Evolutionary conservation across 2,113 vertebrate species (phyloP), one percentile per base, ranked within the genome.

Genomic region (Carassius carassius): DNA sequence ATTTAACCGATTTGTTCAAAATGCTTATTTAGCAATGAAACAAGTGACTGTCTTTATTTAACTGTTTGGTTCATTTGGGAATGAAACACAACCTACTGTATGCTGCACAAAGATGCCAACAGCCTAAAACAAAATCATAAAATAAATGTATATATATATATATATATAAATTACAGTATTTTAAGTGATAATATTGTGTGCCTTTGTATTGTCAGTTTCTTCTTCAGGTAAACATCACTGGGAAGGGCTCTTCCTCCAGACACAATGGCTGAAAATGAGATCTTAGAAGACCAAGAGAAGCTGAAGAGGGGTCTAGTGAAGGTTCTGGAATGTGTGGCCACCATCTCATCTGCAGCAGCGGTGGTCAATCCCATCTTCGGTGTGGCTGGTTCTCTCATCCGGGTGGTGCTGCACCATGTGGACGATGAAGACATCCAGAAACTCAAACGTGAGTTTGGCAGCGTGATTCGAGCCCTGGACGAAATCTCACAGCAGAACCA

Each of bases 331-430:
- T 95, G 93, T 0, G 91, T 95, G 63, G 91, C 93, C 86, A 90
- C 91, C 83, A 95, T 95, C 91, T 95, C 94, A 11, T 95, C 94
- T 0, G 95, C 94, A 0, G 94, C 94, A 0, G 86, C 95, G 0
- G 94, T 94, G 84, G 92, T 95, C 0, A 94, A 95, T 90, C 95
- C 95, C 77, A 95, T 95, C 19, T 95, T 95, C 0, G 94, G 95
- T 0, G 89, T 95, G 69, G 94, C 94, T 0, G 94, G 95, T 7
- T 94, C 94, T 4, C 89, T 95, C 78, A 93, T 95, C 88, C 92
- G 94, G 0, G 93, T 95, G 86, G 94, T 95, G 65, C 88, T 95
- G 78, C 92, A 94, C 87, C 93, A 95, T 9, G 67, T 95, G 0
- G 94, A 95, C 6, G 93, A 95, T 5, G 92, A 95, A 4, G 94